phyloP scores from a whole-genome alignment of 2,797 vertebrate genomes.

The Sparus aurata region DNA sequence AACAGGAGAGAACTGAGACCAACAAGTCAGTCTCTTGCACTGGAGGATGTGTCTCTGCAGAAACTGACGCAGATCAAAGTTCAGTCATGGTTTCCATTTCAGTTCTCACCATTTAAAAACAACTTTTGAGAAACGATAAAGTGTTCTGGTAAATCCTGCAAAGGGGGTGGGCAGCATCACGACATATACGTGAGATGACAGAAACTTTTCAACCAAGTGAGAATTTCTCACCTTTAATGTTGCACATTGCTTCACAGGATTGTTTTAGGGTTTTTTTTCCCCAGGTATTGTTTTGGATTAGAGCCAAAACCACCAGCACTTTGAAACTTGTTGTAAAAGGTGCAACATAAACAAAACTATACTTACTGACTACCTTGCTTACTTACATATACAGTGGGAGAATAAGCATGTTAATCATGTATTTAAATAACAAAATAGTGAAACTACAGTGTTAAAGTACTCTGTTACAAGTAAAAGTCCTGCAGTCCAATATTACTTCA shows the following conservation, averaged over 20 bases:
- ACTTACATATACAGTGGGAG: background rate
- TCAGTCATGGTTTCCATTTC: constrained; percentile 35
- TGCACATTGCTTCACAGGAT: background rate
- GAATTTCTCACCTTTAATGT: background rate
- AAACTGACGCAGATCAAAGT: background rate
- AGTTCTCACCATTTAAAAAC: background rate
- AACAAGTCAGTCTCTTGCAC: background rate
- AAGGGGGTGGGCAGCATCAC: background rate
- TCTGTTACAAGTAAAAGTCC: background rate
- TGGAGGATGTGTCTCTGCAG: background rate
- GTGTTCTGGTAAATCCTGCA: constrained; percentile 19
- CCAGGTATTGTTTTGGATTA: background rate
- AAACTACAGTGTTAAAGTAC: background rate
- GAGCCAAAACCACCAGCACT: background rate
- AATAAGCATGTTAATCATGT: background rate
- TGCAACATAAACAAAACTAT: too few relatives aligned
- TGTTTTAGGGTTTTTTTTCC: background rate
- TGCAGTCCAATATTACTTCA: background rate
- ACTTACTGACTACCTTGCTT: too few relatives aligned
- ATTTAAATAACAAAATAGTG: background rate
- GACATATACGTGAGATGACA: background rate
- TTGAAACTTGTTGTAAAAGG: too few relatives aligned
- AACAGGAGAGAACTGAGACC: background rate
- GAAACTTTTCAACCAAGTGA: background rate
- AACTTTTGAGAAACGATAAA: background rate